Percentiles rank a stretch among this genome's conserved stretches.
These are phyloP conservation scores for Enhydra lutris DNA, from an alignment of 2,113 vertebrate genomes.

Conservation along the genomic window DNA sequence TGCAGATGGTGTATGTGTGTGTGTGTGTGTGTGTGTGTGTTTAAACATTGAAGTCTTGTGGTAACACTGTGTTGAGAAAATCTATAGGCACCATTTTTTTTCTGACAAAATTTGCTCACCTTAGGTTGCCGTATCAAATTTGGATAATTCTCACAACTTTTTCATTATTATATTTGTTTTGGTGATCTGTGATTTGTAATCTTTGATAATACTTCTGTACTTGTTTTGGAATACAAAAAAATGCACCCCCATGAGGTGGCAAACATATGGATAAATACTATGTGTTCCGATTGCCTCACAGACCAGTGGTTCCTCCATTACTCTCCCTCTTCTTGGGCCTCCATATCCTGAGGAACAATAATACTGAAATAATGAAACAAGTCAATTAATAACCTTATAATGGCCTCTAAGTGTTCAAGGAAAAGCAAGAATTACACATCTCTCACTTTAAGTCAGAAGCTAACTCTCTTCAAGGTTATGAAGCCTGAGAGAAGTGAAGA, in stretches of 20 bases:
- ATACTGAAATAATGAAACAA: background rate
- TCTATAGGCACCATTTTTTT: background rate
- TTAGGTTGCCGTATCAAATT: background rate
- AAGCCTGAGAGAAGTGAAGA: background rate
- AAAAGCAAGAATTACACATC: background rate
- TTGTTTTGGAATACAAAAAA: background rate
- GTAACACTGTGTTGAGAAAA: background rate
- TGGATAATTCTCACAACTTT: background rate
- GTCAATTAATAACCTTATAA: background rate
- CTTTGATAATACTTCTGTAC: background rate
- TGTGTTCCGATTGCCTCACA: background rate
- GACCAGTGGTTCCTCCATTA: background rate
- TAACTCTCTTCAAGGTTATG: background rate
- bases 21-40: too few species aligned
- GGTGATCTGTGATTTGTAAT: background rate
- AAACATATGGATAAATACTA: background rate
- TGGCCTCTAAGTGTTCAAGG: background rate
- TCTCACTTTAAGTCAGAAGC: background rate
- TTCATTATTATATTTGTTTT: background rate
- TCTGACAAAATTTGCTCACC: background rate
- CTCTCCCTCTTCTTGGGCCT: background rate
- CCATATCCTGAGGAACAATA: background rate
- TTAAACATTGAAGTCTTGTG: background rate
- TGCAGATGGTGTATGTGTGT: background rate
- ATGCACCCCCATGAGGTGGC: background rate